Evolutionary conservation across 2,797 vertebrate genomes (phyloP), one percentile per base, ranked within the genome.

Genomic region (Leuciscus waleckii): DNA sequence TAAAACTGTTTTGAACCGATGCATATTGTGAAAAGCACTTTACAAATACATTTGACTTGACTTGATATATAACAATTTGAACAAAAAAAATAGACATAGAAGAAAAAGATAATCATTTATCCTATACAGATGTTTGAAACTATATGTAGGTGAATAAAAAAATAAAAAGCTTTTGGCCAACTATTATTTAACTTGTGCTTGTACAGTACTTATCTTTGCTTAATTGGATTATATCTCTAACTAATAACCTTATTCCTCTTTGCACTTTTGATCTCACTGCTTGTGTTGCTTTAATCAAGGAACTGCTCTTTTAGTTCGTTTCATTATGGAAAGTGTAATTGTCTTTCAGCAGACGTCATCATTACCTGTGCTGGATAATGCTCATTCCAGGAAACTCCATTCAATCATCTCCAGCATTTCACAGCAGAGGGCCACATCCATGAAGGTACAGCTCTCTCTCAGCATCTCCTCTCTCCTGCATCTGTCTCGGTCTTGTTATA

Each of bases 341-440:
- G 73, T 87, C 39, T 89, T 87, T 41, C 88, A 82, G 73, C 89
- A 99, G 97, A 93, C 87, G n/a, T 88, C 80, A 0, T 93, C 80
- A 0, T 93, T 99, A 90, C 97, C 98, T 32, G 94, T 96, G 80
- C 89, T 98, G 91, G 96, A 98, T 90, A 99, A 93, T 86, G 94
- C 95, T 0, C 85, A 96, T 82, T 98, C 98, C 4, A 96, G 93
- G 85, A 97, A 96, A 86, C 85, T 99, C 26, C 94, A 94, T 68
- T 92, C 93, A 87, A 92, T 98, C 86, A 93, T 99, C 89, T 81
- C 85, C 39, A 88, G 76, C 16, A 93, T 98, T 87, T 95, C 97
- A 49, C 94, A 94, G 61, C 96, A 95, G 88, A 96, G 95, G 86
- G 93, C 96, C 1, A 94, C 96, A 91, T 97, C 96, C 0, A 98